Base-by-base conservation (phyloP, 2,113 vertebrate species). In the Gymnogyps californianus region DNA sequence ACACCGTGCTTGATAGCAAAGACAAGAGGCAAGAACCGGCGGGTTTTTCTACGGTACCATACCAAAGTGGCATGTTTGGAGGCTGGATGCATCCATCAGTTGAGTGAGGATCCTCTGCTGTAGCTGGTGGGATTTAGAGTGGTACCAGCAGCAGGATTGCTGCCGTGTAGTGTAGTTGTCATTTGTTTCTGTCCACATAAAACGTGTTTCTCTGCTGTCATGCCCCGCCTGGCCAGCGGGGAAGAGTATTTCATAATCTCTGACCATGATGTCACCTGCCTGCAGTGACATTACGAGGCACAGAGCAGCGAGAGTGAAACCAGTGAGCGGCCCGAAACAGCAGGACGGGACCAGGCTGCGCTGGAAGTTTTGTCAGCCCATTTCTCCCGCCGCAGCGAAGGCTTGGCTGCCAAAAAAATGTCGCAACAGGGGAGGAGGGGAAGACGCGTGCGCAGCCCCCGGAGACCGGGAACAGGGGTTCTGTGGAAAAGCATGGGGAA, bases 221-320 rank as follows among this genome's bases (percentile, higher is more conserved):
- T 77, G 54, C 44, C 49, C 51, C 6, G 22, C 85, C 47, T 75
- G 95, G 67, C 64, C 46, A 34, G 89, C 77, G 44, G 64, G 86
- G 64, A 75, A 64, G 91, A 66, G 19, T 31, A 47, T 89, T 82
- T 91, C 61, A 13, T 94, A 92, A 87, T 36, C 76, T 61, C 78
- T 26, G 8, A 51, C 28, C 44, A 57, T 80, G 93, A 96, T 91
- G 93, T 91, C 96, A 97, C 90, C 65, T 84, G 77, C 64, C 81
- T 93, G 87, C 70, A 49, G 86, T 64, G 89, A 96, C 62, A 44
- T 61, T 38, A 71, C 10, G 34, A 95, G 77, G 71, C 77, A 26
- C 29, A 36, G 92, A 95, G 67, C 92, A 93, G 62, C 87, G 55
- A 46, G 11, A 6, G 36, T 19, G 57, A 85, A 95, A 90, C 51